Base-by-base conservation (phyloP, 2,888 invertebrate genomes). In the Archips crataeganus region DNA sequence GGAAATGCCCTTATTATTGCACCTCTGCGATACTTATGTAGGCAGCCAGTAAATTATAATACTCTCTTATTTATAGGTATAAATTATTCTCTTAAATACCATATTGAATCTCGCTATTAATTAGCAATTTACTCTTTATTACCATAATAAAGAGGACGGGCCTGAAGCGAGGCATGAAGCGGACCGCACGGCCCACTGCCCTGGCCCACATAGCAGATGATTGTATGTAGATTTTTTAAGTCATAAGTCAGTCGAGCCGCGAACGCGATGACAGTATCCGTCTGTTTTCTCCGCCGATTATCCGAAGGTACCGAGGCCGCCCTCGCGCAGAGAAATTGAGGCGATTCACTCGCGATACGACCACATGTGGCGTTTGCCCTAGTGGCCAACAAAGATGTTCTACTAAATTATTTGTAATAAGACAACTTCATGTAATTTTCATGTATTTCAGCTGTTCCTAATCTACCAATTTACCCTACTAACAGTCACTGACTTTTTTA, bases 171-270 rank as follows among this genome's bases (percentile, higher is more conserved):
- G 49, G 72, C 70, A 71, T 68, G 68, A 67, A 66, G 67, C 45
- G 86, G 85, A 84, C 85, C 80, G 82, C 80, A 81, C 87, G 82
- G 86, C 92, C 93, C 87, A 93, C 91, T 93, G 91, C 89, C 94
- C 91, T 92, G 92, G 87, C 92, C 91, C 84, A 93, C 92, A 88
- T 91, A 76, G 80, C 79, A 85, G 87, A 90, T 90, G 89, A 94
- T 93, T 94, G 93, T 94, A 93, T 93, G 93, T 92, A 93, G 93
- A 94, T 94, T 93, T 90, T 90, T 89, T 90, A 90, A 92, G 90
- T 86, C 89, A 90, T 92, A 93, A 91, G 89, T 92, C 87, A 91
- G 84, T 82, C 87, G 82, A 82, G 81, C 79, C 84, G 84, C 84
- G 86, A 86, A 84, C 81, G 80, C 82, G 90, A 91, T 92, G 92